These are phyloP conservation scores for Nannoperca australis DNA, from an alignment of 2,797 vertebrate species.

Conservation along the genomic window DNA sequence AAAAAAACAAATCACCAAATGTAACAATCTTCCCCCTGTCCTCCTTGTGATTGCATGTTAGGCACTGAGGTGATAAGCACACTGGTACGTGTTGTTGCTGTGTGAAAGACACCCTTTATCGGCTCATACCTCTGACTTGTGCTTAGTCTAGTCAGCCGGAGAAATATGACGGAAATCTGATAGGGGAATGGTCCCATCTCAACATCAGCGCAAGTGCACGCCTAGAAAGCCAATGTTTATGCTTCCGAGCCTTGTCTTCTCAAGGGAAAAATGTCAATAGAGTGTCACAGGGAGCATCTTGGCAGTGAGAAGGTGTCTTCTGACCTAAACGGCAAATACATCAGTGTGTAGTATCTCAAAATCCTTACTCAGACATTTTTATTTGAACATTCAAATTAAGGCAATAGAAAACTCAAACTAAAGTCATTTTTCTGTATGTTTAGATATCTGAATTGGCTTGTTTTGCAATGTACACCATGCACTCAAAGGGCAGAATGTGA, in stretches of 20 bases:
- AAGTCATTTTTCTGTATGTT: neutral
- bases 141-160: constrained; percentile 90
- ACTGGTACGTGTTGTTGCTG: constrained; percentile 89
- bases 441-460: neutral
- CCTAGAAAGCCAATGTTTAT: constrained; percentile 85
- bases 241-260: constrained; percentile 82
- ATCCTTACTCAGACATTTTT: constrained; percentile 1
- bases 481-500: constrained; percentile 9
- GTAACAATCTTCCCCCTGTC: constrained; percentile 89
- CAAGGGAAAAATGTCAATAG: constrained; percentile 86
- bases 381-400: constrained; percentile 28
- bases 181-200: constrained; percentile 85
- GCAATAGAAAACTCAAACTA: neutral
- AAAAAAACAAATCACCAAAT: constrained; percentile 88
- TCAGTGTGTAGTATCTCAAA: constrained; percentile 20
- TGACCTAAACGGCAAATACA: constrained; percentile 41
- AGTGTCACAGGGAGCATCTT: constrained; percentile 70
- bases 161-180: constrained; percentile 90
- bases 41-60: constrained; percentile 89
- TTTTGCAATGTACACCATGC: constrained; percentile 32
- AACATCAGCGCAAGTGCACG: constrained; percentile 84
- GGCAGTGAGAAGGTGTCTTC: constrained; percentile 61
- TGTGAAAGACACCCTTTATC: constrained; percentile 92
- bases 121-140: constrained; percentile 88
- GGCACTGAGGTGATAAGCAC: constrained; percentile 88